Base-by-base conservation (phyloP, 2,797 vertebrate genomes). In the Chaetodon trifasciatus region DNA sequence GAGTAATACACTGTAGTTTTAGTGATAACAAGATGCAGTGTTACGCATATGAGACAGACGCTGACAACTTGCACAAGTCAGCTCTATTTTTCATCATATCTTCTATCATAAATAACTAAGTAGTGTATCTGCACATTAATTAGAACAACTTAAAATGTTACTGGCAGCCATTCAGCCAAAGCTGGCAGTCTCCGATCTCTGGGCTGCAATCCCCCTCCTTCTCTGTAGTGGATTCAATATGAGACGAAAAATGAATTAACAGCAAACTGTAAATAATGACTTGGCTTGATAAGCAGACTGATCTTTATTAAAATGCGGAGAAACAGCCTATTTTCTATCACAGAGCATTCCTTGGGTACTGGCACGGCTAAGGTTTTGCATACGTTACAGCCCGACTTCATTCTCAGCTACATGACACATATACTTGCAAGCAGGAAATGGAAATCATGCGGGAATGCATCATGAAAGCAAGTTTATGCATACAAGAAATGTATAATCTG, bases 261-360 rank as follows among this genome's bases (percentile, higher is more conserved):
- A 82, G 86, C 81, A 89, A 89, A 94, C 93, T 89, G 84, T 89
- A 91, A 93, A 94, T 95, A 94, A 95, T 90, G 87, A 93, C 91
- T 94, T 90, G 88, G 91, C 89, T 94, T 92, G 93, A 93, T 93
- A 94, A 92, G 89, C 85, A 87, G 83, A 88, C 83, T 95, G 95
- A 95, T 94, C 94, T 94, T 94, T 94, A 93, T 94, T 94, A 93
- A 93, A 93, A 95, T 95, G 86, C 90, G 73, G 85, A 71, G 82
- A 70, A 84, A 83, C 79, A 76, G 84, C 88, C 86, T 89, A 82
- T 92, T 93, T 88, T 80, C 82, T 83, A 86, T 87, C 86, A 86
- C 69, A 78, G 88, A 86, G 82, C 79, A 78, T 80, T 92, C 86
- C 82, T 84, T 37, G 53, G 86, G 83, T 73, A 77, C 81, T 73